Conservation (phyloP, 2,888 invertebrate species). For the Trachelus troglodyta region DNA sequence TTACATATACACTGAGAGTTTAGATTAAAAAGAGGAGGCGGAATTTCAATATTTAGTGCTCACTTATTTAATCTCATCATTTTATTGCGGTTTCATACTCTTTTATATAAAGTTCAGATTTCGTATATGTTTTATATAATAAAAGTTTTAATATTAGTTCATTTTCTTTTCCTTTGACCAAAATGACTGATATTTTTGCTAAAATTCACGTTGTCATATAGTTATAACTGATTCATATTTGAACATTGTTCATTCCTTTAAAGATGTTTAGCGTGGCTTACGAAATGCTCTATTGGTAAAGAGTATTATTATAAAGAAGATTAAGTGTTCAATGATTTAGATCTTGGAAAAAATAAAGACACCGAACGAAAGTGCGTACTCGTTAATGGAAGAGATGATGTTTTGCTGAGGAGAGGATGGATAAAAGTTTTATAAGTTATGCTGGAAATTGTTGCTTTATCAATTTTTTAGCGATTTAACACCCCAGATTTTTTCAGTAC, state of each 20-base stretch:
- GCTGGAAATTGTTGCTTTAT: neutral
- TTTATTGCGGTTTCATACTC: neutral
- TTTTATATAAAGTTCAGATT: neutral
- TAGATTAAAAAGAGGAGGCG: neutral
- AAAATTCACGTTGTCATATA: neutral
- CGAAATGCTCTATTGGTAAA: conserved; percentile 24
- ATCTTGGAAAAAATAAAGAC: conserved; percentile 37
- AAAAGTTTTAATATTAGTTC: conserved; percentile 18
- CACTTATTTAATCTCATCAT: neutral
- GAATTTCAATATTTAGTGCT: neutral
- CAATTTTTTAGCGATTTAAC: neutral
- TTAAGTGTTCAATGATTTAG: conserved; percentile 36
- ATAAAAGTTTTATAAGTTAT: conserved; percentile 3
- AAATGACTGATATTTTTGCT: conserved; percentile 24
- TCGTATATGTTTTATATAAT: neutral
- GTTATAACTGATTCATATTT: neutral
- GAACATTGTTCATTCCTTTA: conserved; percentile 27
- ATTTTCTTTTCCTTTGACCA: conserved; percentile 10
- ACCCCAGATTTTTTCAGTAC: neutral
- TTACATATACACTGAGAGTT: neutral
- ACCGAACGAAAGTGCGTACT: conserved; percentile 20
- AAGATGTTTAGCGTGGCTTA: conserved; percentile 31
- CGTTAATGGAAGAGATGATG: conserved; percentile 19
- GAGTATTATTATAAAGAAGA: conserved; percentile 26
- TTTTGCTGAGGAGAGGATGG: conserved; percentile 3